Evolutionary conservation across 2,797 vertebrate genomes (phyloP).

Genomic region (Tragopan temminckii): DNA sequence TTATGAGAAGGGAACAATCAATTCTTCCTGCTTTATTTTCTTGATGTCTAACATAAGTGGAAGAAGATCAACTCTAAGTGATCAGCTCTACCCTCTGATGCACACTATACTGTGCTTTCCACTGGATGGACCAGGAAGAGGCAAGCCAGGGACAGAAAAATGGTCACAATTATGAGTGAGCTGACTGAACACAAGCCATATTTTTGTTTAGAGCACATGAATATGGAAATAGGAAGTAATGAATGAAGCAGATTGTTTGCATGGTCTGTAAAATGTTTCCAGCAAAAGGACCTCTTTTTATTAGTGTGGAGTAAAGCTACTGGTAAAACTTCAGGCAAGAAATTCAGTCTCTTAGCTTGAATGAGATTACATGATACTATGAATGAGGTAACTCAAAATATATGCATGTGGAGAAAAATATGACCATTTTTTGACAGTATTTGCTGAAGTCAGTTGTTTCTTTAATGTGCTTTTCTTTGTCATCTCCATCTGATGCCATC

Average conservation of each 20-base stretch:
- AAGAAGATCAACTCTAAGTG: neutral
- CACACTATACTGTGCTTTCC: accelerated
- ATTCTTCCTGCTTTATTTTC: neutral
- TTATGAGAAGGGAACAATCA: neutral
- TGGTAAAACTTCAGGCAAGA: neutral
- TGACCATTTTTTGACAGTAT: neutral
- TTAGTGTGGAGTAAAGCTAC: neutral
- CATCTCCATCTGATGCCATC: conserved; percentile 7
- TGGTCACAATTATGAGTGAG: accelerated
- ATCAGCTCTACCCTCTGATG: neutral
- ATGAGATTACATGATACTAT: neutral
- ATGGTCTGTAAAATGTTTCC: neutral
- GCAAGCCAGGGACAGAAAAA: neutral
- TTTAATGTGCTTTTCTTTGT: neutral
- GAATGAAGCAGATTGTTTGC: neutral
- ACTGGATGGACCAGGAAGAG: neutral
- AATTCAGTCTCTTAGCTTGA: neutral
- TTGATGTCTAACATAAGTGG: neutral
- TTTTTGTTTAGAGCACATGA: neutral
- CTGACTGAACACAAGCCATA: neutral
- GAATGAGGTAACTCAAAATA: neutral
- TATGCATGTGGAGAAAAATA: neutral
- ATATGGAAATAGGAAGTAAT: neutral
- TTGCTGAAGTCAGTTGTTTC: conserved; percentile 3
- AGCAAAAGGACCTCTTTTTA: neutral